Base-by-base conservation (phyloP, 2,888 invertebrate genomes). In the Laspeyria flexula region DNA sequence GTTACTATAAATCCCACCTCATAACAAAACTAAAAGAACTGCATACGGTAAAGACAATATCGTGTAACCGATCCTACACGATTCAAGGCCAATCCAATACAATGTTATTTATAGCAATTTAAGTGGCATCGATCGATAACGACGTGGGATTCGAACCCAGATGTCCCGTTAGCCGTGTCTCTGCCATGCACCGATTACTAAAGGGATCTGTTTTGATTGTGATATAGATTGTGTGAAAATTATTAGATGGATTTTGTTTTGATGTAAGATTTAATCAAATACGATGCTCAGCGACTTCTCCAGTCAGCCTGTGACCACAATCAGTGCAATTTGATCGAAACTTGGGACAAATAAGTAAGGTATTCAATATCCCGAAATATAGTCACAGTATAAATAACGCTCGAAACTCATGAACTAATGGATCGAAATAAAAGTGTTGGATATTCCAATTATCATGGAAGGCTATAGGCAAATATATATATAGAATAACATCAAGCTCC, bases 121-220 rank as follows among this genome's bases (percentile, higher is more conserved):
- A 65, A 67, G 70, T 62, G 63, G 53, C 29, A 34, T 23, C 48
- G 57, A 68, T 75, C 69, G 67, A 69, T 63, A 64, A 56, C 52
- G 55, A 60, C 70, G 73, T 73, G 73, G 71, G 73, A 73, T 75
- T 56, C 55, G 43, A 60, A 48, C 51, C 55, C 71, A 69, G 60
- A 65, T 67, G 70, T 64, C 46, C 55, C 57, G 55, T 57, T 46
- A 42, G 47, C 50, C 42, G 43, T 58, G 52, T 60, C 38, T 45
- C 49, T 55, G 44, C 49, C 52, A 46, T 44, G 40, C 37, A 62
- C 50, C 44, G 64, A 71, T 64, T 62, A 55, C 43, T 54, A 21
- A n/a, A 57, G 48, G 48, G 65, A 50, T 59, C 52, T 12, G 13
- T 15, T 55, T 23, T 27, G 59, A 70, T 69, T 41, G 43, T 56